Percentiles rank a stretch among this genome's conserved stretches.
Evolutionary conservation across 1,140 invertebrate species (phyloP).

Genomic region (Pogonognathellus flavescens): DNA sequence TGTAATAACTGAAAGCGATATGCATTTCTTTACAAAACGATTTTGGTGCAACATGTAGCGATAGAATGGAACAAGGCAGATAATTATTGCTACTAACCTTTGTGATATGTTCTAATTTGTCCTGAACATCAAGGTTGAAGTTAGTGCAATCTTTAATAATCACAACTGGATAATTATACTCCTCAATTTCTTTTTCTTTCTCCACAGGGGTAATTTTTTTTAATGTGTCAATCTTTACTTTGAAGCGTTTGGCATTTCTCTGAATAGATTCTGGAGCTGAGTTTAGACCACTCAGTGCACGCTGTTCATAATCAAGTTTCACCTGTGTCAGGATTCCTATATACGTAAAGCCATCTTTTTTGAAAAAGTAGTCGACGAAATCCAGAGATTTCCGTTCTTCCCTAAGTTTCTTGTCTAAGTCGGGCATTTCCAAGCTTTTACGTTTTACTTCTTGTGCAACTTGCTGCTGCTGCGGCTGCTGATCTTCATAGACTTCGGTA

Average conservation of each 20-base stretch:
- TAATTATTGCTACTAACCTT: slow-evolving; percentile 36
- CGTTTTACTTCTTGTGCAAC: not conserved
- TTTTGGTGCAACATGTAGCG: too few species aligned
- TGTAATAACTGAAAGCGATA: too few species aligned
- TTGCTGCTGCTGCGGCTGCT: too few species aligned
- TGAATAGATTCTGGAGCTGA: not conserved
- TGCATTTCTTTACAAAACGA: too few species aligned
- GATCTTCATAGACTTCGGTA: not conserved
- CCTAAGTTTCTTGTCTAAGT: not conserved
- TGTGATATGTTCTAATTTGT: slow-evolving; percentile 40
- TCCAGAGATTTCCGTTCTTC: slow-evolving; percentile 24
- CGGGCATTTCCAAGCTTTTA: not conserved
- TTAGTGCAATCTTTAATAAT: slow-evolving; percentile 28
- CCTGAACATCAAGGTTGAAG: slow-evolving; percentile 34
- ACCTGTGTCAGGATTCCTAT: slow-evolving; percentile 52
- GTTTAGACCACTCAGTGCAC: not conserved
- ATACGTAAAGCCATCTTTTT: slow-evolving; percentile 57
- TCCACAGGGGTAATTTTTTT: not conserved
- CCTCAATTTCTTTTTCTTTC: slow-evolving; percentile 51
- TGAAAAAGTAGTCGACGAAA: slow-evolving; percentile 56
- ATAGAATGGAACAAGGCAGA: too few species aligned
- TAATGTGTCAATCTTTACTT: slow-evolving; percentile 3
- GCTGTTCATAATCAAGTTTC: slow-evolving; percentile 9
- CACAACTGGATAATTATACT: slow-evolving; percentile 52
- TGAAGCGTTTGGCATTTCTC: not conserved